Conservation (phyloP, 2,797 vertebrate species). For the Schizopygopsis malacanthus region DNA sequence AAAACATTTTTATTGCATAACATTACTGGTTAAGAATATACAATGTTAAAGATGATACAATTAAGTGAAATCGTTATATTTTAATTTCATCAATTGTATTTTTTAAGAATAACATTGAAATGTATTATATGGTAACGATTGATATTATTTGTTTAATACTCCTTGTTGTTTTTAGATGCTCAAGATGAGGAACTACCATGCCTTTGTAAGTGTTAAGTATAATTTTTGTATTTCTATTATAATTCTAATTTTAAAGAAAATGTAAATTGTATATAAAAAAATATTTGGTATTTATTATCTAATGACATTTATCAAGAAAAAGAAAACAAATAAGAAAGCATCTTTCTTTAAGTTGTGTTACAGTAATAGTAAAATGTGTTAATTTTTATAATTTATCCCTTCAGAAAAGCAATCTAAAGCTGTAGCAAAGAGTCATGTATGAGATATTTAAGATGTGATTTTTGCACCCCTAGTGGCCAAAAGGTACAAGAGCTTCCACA, state of each 20-base stretch:
- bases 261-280: not conserved
- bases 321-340: not conserved
- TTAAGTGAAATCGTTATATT: not conserved
- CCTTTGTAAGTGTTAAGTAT: conserved; percentile 78
- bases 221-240: not conserved
- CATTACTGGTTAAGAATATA: not conserved
- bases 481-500: conserved; percentile 88
- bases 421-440: not conserved
- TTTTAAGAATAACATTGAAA: not conserved
- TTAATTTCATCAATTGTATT: not conserved
- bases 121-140: not conserved
- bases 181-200: conserved; percentile 80
- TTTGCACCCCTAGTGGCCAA: conserved; percentile 80
- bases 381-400: not conserved
- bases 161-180: conserved; percentile 67
- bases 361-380: not conserved
- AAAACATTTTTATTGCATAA: not conserved
- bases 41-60: not conserved
- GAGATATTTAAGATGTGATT: conserved; percentile 30
- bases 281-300: not conserved
- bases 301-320: not conserved
- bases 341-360: not conserved
- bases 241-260: not conserved
- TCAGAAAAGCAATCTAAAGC: not conserved
- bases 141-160: not conserved